Evolutionary conservation across 1,140 invertebrate genomes (phyloP).

Genomic region (Lepidurus apus): DNA sequence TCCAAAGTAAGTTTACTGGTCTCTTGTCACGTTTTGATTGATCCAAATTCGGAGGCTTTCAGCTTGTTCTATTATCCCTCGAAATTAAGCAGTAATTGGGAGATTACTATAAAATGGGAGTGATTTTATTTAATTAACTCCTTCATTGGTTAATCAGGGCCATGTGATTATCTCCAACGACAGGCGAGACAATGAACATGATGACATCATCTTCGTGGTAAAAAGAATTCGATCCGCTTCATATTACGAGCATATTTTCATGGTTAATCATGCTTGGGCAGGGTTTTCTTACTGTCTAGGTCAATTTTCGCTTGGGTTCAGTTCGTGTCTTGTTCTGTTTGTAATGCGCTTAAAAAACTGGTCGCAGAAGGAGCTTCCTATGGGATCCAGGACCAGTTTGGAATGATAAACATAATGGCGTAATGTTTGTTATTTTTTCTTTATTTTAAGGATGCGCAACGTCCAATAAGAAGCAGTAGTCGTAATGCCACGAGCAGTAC

Average conservation of each 20-base stretch:
- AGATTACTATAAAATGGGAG: background rate
- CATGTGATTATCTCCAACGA: conserved; percentile 33
- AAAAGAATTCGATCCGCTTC: conserved; percentile 14
- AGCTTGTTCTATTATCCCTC: background rate
- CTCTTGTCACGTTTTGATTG: background rate
- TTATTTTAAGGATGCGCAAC: background rate
- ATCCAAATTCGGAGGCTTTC: background rate
- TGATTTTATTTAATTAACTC: background rate
- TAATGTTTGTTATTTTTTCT: background rate
- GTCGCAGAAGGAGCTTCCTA: background rate
- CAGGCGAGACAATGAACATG: conserved; percentile 6
- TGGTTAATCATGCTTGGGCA: background rate
- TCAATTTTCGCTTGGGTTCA: background rate
- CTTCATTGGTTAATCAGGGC: conserved; percentile 29
- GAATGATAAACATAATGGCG: background rate
- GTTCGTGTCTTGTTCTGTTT: background rate
- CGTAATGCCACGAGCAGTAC: background rate
- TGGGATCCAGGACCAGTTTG: background rate
- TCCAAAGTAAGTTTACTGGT: conserved; percentile 51
- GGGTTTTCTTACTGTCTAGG: background rate
- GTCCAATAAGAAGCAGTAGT: background rate
- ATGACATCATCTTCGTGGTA: conserved; percentile 32
- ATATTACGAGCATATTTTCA: background rate
- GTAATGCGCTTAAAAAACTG: background rate
- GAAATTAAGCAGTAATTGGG: background rate